Conservation (phyloP, 2,888 invertebrate genomes). For the Marronus borbonicus region DNA sequence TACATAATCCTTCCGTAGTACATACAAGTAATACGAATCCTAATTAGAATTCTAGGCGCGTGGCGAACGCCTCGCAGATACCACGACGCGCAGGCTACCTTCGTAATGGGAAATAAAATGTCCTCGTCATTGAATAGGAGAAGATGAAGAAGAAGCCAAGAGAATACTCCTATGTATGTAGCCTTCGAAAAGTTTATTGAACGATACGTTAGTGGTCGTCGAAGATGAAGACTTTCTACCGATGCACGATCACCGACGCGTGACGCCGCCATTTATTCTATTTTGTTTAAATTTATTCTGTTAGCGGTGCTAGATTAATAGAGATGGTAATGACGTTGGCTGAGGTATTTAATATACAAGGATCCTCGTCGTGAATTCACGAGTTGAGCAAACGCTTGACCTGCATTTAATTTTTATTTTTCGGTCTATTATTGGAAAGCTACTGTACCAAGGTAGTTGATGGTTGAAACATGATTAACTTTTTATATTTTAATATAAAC, state of each 20-base stretch:
- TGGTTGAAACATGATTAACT: no score
- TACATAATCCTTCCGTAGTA: no score
- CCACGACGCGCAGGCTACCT: not conserved
- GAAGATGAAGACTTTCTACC: conserved; percentile 10
- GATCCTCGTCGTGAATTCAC: no score
- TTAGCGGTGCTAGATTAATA: not conserved
- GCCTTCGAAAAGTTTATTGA: conserved; percentile 31
- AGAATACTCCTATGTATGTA: not conserved
- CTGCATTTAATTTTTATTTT: no score
- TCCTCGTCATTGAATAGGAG: conserved; percentile 28
- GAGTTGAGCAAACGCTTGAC: no score
- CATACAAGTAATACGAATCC: not conserved
- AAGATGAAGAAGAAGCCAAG: conserved; percentile 1
- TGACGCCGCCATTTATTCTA: not conserved
- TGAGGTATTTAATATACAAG: no score
- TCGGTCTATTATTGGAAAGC: no score
- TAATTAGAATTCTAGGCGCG: conserved; percentile 33
- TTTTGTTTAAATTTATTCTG: not conserved
- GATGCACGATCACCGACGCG: not conserved
- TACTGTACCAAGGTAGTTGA: no score
- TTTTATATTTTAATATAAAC: no score
- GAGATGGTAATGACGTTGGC: not conserved
- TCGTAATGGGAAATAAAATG: conserved; percentile 22
- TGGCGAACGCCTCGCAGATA: conserved; percentile 20
- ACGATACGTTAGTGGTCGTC: not conserved